Percentiles rank a stretch among this genome's conserved stretches.
Evolutionary conservation across 2,113 vertebrate species (phyloP).

Genomic region (Pimephales promelas): DNA sequence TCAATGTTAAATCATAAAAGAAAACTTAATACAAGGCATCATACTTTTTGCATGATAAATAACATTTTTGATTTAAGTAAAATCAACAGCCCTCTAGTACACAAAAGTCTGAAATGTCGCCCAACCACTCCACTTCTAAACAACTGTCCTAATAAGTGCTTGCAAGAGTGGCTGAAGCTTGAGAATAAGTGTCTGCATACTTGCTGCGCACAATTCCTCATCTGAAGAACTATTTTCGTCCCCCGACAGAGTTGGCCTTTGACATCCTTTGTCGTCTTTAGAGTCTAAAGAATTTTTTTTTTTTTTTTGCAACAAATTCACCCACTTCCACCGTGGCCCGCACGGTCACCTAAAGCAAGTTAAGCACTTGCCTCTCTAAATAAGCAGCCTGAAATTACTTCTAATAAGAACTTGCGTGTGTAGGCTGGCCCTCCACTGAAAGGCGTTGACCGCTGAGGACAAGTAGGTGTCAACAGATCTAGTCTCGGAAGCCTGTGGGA

Average conservation of each 20-base stretch:
- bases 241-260: constrained; percentile 55
- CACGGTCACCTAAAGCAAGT: constrained; percentile 64
- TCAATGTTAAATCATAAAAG: background rate
- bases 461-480: constrained; percentile 80
- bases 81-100: constrained; percentile 45
- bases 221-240: constrained; percentile 51
- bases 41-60: background rate
- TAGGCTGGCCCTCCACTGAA: constrained; percentile 62
- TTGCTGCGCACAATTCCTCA: constrained; percentile 50
- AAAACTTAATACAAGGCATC: background rate
- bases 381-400: constrained; percentile 67
- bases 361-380: constrained; percentile 71
- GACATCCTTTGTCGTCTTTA: constrained; percentile 61
- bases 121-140: constrained; percentile 54
- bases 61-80: constrained; percentile 25
- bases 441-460: constrained; percentile 75
- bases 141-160: constrained; percentile 45
- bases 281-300: constrained; percentile 55
- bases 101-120: constrained; percentile 38
- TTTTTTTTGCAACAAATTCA: constrained; percentile 43
- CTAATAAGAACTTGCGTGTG: constrained; percentile 68
- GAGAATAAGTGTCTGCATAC: constrained; percentile 41
- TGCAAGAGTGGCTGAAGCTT: constrained; percentile 44
- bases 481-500: constrained; percentile 65
- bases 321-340: constrained; percentile 46